Evolutionary conservation across 2,113 vertebrate genomes (phyloP), one percentile per base, ranked within the genome.

Genomic region (Mustela lutreola): DNA sequence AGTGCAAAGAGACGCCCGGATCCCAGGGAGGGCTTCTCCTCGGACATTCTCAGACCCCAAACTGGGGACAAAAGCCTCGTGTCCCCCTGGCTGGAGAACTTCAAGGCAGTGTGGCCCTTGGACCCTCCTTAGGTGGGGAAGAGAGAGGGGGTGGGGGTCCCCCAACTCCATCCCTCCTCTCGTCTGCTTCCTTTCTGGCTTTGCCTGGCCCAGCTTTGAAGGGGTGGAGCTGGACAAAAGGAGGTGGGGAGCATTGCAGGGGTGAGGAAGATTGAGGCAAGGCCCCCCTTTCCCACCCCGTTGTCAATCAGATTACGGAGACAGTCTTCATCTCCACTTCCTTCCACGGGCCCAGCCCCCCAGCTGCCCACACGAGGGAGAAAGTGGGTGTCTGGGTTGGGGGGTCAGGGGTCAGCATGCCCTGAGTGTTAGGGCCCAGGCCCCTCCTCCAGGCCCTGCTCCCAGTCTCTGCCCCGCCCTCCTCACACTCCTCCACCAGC

Each of bases 91-190:
- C 62, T 80, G 89, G 33, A 87, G 56, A 91, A 31, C 39, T 87
- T 90, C 26, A 96, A 86, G 60, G 89, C 86, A 14, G 15, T 1
- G 48, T 98, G 97, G 96, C 31, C 97, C 82, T 89, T 92, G 79
- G 93, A 98, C 9, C 97, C 97, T 81, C 97, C 97, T 58, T 98
- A 98, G 62, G 0, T 16, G 18, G 60, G 53, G n/a, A 83, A 36
- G 62, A 58, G 60, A 26, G 2, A 26, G 60, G 24, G 76, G 26
- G 36, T 26, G 12, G 63, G 10, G 14, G 10, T 7, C n/a, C 65
- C 73, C 45, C 26, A 67, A 88, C 7, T 8, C 79, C 80, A 12
- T 18, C 67, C 48, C 78, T 48, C 19, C 45, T 67, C 87, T 56
- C 33, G 15, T 58, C 71, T 31, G 53, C 71, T 16, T 62, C 33